A percentile compares a stretch with the other conserved stretches of the same genome.
phyloP scores from a whole-genome alignment of 2,797 vertebrate genomes.

The Chelon labrosus region DNA sequence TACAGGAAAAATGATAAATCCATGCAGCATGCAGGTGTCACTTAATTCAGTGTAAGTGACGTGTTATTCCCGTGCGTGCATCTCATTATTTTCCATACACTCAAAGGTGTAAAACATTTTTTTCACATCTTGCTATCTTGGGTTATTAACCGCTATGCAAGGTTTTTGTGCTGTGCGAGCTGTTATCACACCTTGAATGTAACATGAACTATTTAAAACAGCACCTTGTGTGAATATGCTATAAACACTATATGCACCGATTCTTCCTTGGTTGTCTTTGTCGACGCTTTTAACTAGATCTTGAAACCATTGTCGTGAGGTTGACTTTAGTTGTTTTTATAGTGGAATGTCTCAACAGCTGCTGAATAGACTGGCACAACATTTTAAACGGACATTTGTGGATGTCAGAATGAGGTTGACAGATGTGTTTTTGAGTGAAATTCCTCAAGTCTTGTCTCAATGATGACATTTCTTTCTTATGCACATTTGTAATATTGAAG shows the following conservation, averaged over 20 bases:
- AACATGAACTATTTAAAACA: background rate
- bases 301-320: too few species aligned
- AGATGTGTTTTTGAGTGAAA: background rate
- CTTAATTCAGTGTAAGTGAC: constrained; percentile 1
- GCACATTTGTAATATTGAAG: background rate
- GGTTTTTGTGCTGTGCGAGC: background rate
- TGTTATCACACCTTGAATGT: background rate
- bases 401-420: background rate
- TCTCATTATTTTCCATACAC: background rate
- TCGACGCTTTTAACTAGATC: too few species aligned
- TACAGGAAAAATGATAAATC: background rate
- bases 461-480: background rate
- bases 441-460: background rate
- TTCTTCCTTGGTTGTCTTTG: too few species aligned
- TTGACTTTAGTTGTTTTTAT: too few species aligned
- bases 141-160: too few species aligned
- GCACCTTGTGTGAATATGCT: background rate
- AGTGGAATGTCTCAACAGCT: too few species aligned
- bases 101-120: background rate
- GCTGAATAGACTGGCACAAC: too few species aligned
- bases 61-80: background rate
- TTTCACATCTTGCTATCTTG: background rate
- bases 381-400: too few species aligned
- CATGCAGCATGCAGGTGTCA: background rate
- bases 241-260: background rate